Evolutionary conservation across 2,113 vertebrate species (phyloP), one percentile per base, ranked within the genome.

Genomic region (Cinclus mexicanus): DNA sequence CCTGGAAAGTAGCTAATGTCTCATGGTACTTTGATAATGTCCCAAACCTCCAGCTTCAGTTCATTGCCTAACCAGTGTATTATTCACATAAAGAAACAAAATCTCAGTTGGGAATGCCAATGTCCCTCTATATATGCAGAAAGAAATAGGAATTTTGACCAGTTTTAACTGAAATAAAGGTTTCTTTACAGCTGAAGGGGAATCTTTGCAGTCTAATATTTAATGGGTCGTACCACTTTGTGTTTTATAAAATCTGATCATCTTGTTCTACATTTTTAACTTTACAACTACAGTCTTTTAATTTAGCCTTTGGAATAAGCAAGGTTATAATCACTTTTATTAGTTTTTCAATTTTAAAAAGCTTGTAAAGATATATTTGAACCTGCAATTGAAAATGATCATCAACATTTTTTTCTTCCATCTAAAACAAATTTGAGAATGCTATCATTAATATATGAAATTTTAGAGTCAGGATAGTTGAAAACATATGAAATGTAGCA

Each of bases 201-300:
- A 79, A 85, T 61, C 15, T 93, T 82, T 91, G 20, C 14, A 57
- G 31, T 64, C 37, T 71, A 71, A 63, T 19, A 53, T 82, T 92
- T 89, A 87, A 81, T 49, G n/a, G 23, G 9, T 83, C 81, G 23
- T 87, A 90, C 29, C n/a, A 61, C 59, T 83, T 52, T 0, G 0
- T 64, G 12, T 89, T 95, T 90, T 75, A 69, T 87, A 72, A 87
- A 95, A 79, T 72, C 52, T 78, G 79, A 74, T 86, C 15, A 70
- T 88, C 25, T 93, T 79, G 50, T 87, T 96, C 63, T 76, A 26
- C 31, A 31, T 82, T 92, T 95, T 93, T 59, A 87, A 92, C 29
- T 91, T 96, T 94, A 92, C 68, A 70, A 47, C 53, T 67, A n/a
- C 90, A 70, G 11, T 91, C 28, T 28, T 94, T 93, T 93, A 92